phyloP scores from a whole-genome alignment of 1,140 invertebrate genomes.

The Orussus abietinus region DNA sequence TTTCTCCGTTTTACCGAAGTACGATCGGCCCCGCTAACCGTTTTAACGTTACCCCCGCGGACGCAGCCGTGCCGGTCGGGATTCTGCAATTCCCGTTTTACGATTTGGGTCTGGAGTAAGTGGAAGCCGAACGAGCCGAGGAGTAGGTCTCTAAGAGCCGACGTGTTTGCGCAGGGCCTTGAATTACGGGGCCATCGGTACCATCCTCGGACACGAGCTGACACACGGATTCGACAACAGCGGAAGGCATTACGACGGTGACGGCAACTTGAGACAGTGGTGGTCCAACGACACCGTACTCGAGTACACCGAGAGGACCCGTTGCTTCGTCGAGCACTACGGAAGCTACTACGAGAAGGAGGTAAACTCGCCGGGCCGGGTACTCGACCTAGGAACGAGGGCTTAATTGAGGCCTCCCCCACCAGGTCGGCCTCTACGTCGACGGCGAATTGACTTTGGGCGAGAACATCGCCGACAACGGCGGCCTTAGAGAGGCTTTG shows the following conservation, averaged over 20 bases:
- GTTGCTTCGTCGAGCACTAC: conserved; percentile 90
- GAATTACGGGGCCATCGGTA: conserved; percentile 80
- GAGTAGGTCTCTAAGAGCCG: too few relatives aligned
- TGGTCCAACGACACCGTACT: conserved; percentile 76
- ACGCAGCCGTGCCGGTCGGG: conserved; percentile 69
- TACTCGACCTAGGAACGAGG: background rate
- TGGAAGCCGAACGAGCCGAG: too few relatives aligned
- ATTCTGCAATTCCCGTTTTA: conserved; percentile 73
- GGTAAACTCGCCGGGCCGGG: conserved; percentile 25
- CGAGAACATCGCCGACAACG: conserved; percentile 92
- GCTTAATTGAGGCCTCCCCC: conserved; percentile 6
- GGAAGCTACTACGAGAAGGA: conserved; percentile 62
- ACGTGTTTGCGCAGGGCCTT: conserved; percentile 70
- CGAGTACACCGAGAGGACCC: conserved; percentile 66
- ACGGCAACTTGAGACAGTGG: conserved; percentile 75
- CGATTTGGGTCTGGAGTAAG: conserved; percentile 47
- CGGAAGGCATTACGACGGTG: conserved; percentile 70
- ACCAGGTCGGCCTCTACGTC: conserved; percentile 55
- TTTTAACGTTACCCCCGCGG: conserved; percentile 28
- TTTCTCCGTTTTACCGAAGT: too few relatives aligned
- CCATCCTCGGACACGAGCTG: conserved; percentile 78
- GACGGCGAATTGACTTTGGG: conserved; percentile 77
- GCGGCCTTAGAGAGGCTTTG: conserved; percentile 76
- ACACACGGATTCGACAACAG: conserved; percentile 82
- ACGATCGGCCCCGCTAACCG: too few relatives aligned